phyloP scores from a whole-genome alignment of 2,797 vertebrate genomes.

The Micrastur ruficollis region DNA sequence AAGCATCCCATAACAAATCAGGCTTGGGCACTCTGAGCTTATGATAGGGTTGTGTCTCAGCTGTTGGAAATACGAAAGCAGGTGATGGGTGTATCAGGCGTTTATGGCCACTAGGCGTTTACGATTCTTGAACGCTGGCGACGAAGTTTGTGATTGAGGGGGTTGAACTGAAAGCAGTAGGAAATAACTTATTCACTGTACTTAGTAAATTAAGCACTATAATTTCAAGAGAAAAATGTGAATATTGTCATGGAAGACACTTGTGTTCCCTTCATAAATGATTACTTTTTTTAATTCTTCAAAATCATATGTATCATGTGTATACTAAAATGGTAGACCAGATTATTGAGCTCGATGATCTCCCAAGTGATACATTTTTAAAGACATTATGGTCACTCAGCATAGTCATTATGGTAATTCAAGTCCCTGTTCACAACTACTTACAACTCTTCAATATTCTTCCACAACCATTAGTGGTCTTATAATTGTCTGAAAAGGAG shows the following conservation, averaged over 20 bases:
- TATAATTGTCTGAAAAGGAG: not conserved
- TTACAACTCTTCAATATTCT: not conserved
- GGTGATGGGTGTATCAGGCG: not conserved
- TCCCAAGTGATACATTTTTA: not conserved
- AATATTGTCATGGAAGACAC: not conserved
- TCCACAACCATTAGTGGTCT: not conserved
- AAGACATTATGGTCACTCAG: not conserved
- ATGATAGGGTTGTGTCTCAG: accelerated
- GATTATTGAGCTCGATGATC: not conserved
- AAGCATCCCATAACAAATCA: not conserved
- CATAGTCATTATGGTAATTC: not conserved
- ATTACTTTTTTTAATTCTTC: not conserved
- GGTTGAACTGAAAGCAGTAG: not conserved
- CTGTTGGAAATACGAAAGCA: not conserved
- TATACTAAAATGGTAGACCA: not conserved
- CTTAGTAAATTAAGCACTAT: not conserved
- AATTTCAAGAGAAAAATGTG: not conserved
- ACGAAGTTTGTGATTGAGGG: not conserved
- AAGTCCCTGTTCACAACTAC: not conserved
- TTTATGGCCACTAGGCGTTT: not conserved
- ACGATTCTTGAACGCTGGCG: not conserved
- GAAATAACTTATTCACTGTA: not conserved
- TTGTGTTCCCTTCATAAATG: not conserved
- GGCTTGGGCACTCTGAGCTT: not conserved
- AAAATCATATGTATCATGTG: not conserved